These are phyloP conservation scores for Amazona guildingii DNA, from an alignment of 2,113 vertebrate species.

Conservation along the genomic window DNA sequence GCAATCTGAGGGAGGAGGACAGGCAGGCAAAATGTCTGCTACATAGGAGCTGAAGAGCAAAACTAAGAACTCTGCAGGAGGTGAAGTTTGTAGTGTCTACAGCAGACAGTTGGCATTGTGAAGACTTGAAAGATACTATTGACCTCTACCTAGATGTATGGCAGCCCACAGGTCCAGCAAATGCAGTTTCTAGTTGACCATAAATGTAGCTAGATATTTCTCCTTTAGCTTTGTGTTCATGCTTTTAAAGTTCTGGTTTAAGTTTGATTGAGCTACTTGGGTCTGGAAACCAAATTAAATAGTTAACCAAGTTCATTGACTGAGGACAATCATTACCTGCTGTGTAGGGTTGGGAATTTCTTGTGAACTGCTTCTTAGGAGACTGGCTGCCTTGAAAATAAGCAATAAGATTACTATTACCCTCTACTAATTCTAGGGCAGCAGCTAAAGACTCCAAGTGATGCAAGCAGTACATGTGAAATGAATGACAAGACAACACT, in stretches of 20 bases:
- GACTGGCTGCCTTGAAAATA: not conserved
- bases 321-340: not conserved
- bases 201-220: not conserved
- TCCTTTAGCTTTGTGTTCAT: not conserved
- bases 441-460: not conserved
- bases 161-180: not conserved
- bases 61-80: not conserved
- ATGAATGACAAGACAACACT: not conserved
- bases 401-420: not conserved
- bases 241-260: not conserved
- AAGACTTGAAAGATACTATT: not conserved
- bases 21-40: not conserved
- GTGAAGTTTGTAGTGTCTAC: not conserved
- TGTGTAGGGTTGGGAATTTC: not conserved
- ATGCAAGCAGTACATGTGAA: not conserved
- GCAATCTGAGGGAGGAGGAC: not conserved
- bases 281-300: not conserved
- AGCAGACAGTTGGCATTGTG: not conserved
- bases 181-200: not conserved
- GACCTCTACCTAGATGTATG: not conserved
- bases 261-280: not conserved
- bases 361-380: not conserved
- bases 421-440: not conserved
- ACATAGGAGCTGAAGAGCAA: not conserved
- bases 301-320: not conserved